Evolutionary conservation across 2,113 vertebrate species (phyloP).

Genomic region (Centrocercus urophasianus): DNA sequence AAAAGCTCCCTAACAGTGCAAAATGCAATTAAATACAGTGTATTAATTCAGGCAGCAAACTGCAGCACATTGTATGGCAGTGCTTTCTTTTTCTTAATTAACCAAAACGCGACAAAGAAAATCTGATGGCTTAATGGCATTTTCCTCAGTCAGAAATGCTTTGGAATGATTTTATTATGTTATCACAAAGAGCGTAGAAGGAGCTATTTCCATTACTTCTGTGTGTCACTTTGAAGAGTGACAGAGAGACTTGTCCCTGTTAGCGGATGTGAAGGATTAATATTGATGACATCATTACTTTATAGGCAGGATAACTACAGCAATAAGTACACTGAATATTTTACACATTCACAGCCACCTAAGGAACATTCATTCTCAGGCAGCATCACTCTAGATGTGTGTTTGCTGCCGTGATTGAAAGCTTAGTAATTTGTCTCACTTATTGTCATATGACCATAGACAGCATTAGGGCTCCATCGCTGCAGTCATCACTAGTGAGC

Average conservation of each 20-base stretch:
- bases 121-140: not conserved
- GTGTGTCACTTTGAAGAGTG: conserved; percentile 12
- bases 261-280: not conserved
- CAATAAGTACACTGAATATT: not conserved
- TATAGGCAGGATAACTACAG: not conserved
- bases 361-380: not conserved
- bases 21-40: conserved; percentile 18
- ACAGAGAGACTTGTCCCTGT: not conserved
- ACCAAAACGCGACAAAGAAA: not conserved
- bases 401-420: not conserved
- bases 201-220: not conserved
- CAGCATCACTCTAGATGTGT: not conserved
- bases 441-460: accelerated
- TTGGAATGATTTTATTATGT: not conserved
- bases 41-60: not conserved
- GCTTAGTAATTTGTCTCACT: not conserved
- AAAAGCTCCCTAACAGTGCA: not conserved
- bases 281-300: conserved; percentile 12
- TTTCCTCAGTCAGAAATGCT: not conserved
- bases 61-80: not conserved
- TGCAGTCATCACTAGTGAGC: accelerated
- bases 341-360: not conserved
- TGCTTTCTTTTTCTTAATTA: conserved; percentile 23
- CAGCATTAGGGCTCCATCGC: not conserved
- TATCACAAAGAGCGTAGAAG: not conserved